These are phyloP conservation scores for Porites lobata DNA, from an alignment of 92 coral and sea anemone genomes.

Conservation along the genomic window DNA sequence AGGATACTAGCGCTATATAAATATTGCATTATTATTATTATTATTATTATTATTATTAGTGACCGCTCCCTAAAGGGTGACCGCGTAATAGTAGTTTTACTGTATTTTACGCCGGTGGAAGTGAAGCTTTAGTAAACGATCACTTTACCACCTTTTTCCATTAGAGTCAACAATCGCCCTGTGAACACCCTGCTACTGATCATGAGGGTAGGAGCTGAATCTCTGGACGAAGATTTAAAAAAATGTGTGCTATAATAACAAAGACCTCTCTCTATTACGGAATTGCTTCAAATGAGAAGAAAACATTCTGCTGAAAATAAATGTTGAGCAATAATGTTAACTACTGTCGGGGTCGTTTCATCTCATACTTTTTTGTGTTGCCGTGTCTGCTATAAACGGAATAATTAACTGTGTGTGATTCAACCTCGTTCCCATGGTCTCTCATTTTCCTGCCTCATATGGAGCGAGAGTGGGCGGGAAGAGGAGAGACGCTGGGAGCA, in stretches of 20 bases:
- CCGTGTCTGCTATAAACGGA: neutral
- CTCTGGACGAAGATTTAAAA: neutral
- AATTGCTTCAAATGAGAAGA: neutral
- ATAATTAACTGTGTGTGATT: no score
- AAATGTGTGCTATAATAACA: neutral
- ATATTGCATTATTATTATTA: no score
- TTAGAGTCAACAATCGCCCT: no score
- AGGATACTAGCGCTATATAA: no score
- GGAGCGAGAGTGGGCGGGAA: no score
- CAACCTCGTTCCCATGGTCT: no score
- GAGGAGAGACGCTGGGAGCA: no score
- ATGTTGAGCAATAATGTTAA: neutral
- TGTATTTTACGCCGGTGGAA: conserved; percentile 12
- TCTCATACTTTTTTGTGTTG: neutral
- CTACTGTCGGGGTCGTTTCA: neutral
- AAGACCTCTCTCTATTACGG: conserved; percentile 7
- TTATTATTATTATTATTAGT: no score
- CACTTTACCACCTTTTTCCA: conserved; percentile 8
- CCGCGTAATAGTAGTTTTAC: neutral
- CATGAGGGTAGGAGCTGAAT: conserved; percentile 10
- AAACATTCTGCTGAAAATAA: neutral
- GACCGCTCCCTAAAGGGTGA: neutral
- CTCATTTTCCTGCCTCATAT: no score
- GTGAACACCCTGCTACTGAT: neutral
- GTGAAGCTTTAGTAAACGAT: neutral